phyloP scores from a whole-genome alignment of 1,140 invertebrate genomes.

The Fopius arisanus region DNA sequence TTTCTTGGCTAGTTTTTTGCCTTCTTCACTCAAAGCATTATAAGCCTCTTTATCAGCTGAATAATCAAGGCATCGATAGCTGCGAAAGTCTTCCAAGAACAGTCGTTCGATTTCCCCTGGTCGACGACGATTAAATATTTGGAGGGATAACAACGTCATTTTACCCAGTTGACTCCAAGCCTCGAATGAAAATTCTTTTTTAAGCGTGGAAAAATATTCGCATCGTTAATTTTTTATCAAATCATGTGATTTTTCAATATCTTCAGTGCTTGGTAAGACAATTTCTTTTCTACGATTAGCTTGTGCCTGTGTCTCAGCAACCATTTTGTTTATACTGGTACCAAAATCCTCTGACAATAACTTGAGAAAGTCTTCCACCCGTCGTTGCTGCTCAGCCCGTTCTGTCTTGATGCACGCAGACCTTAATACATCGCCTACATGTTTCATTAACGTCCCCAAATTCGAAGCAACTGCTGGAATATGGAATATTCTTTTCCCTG shows the following conservation, averaged over 20 bases:
- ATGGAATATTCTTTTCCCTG: not conserved
- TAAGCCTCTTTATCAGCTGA: too few relatives aligned
- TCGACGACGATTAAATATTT: conserved; percentile 32
- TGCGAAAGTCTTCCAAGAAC: conserved; percentile 26
- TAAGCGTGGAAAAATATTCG: not conserved
- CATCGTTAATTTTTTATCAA: not conserved
- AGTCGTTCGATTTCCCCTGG: conserved; percentile 31
- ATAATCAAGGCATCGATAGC: not conserved
- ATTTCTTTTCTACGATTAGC: not conserved
- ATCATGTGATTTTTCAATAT: not conserved
- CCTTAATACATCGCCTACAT: conserved; percentile 21
- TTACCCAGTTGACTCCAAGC: conserved; percentile 1
- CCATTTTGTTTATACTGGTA: conserved; percentile 11
- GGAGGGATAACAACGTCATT: conserved; percentile 3
- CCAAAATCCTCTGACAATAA: conserved; percentile 29
- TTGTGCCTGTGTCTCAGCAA: conserved; percentile 26
- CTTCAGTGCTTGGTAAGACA: not conserved
- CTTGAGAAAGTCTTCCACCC: conserved; percentile 33
- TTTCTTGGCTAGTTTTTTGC: too few relatives aligned
- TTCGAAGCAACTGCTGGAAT: not conserved
- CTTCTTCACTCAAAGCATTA: too few relatives aligned
- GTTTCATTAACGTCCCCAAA: conserved; percentile 22
- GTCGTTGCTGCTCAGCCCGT: conserved; percentile 20
- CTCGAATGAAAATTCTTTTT: not conserved
- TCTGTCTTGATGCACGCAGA: conserved; percentile 29